Percentiles rank a stretch among this genome's conserved stretches.
Conservation (phyloP, 2,888 invertebrate species). For the Sicus ferrugineus region DNA sequence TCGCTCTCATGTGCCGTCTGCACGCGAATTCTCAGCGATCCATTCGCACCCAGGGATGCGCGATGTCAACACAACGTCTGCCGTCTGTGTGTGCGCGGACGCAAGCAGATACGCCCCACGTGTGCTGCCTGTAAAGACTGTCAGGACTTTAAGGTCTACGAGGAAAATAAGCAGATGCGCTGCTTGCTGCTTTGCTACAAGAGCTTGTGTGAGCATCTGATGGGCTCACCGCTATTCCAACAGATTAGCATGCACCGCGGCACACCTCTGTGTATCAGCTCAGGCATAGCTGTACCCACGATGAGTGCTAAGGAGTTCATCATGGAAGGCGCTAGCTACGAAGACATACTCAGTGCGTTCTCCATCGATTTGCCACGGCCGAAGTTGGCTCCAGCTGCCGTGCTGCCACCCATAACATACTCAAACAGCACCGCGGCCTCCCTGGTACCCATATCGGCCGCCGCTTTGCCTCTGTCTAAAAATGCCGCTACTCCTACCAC, state of each 20-base stretch:
- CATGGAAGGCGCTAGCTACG: conserved; percentile 80
- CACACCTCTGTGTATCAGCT: conserved; percentile 32
- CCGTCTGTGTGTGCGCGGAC: conserved; percentile 81
- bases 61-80: conserved; percentile 92
- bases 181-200: conserved; percentile 88
- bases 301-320: conserved; percentile 69
- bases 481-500: conserved; percentile 34
- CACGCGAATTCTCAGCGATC: conserved; percentile 81
- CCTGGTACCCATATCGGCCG: conserved; percentile 35
- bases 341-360: conserved; percentile 76
- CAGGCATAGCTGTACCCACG: conserved; percentile 64
- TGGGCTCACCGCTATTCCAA: conserved; percentile 74
- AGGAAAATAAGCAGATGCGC: conserved; percentile 81
- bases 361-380: conserved; percentile 73
- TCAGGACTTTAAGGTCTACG: conserved; percentile 78
- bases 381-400: conserved; percentile 67
- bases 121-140: conserved; percentile 88
- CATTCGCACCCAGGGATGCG: conserved; percentile 78
- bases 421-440: conserved; percentile 51
- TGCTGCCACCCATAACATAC: conserved; percentile 56
- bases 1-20: conserved; percentile 91
- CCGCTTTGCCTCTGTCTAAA: conserved; percentile 34
- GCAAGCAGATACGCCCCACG: conserved; percentile 83
- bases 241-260: conserved; percentile 46
- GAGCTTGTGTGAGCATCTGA: conserved; percentile 84